Evolutionary conservation across 2,113 vertebrate genomes (phyloP).

Genomic region (Gymnobelideus leadbeateri): DNA sequence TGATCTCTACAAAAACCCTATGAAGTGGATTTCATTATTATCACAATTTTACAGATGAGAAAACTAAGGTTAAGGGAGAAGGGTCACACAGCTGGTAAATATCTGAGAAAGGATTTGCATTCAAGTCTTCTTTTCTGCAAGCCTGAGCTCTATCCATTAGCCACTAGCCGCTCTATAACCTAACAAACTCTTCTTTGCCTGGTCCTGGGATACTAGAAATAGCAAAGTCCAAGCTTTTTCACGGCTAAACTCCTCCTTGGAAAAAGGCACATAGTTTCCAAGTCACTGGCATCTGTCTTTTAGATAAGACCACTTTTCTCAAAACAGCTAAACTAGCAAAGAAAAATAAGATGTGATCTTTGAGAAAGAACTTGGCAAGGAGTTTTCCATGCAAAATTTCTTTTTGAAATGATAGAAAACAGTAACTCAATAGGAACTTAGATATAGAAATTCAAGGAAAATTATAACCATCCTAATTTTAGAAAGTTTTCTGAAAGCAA

Average conservation of each 20-base stretch:
- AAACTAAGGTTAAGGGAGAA: not conserved
- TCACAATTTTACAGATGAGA: not conserved
- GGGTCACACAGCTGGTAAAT: not conserved
- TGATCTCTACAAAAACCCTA: not conserved
- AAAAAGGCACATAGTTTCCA: not conserved
- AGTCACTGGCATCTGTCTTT: conserved; percentile 48
- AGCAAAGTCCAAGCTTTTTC: not conserved
- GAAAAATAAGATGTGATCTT: conserved; percentile 46
- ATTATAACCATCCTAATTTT: conserved; percentile 72
- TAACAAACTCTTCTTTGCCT: conserved; percentile 1
- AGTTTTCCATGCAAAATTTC: conserved; percentile 55
- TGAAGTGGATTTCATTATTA: not conserved
- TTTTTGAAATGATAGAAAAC: conserved; percentile 64
- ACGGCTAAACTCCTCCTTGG: not conserved
- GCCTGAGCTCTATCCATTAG: not conserved
- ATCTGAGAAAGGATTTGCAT: not conserved
- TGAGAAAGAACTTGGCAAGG: conserved; percentile 44
- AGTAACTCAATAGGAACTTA: conserved; percentile 64
- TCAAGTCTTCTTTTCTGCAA: not conserved
- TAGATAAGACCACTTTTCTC: conserved; percentile 56
- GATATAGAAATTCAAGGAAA: conserved; percentile 59
- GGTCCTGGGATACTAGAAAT: conserved; percentile 32
- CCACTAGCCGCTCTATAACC: not conserved
- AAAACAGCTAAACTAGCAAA: conserved; percentile 52
- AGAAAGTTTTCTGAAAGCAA: conserved; percentile 72